Base-by-base conservation (phyloP, 2,888 invertebrate species). In the Hyposoter didymator region DNA sequence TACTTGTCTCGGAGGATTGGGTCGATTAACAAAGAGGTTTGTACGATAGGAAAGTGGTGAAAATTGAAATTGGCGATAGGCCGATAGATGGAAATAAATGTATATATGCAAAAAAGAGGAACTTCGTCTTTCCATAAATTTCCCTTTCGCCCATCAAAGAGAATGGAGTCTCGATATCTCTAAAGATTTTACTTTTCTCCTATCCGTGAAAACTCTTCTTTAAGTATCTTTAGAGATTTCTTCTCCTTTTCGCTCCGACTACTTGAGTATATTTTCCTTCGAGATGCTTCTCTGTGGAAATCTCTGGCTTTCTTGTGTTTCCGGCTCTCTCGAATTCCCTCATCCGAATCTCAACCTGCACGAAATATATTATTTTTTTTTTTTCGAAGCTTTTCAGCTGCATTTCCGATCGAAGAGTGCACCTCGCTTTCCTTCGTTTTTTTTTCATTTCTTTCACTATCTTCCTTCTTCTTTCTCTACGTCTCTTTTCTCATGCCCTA, bases 81-180 rank as follows among this genome's bases (percentile, higher is more conserved):
- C 43, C 67, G 82, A 32, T 84, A 59, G n/a, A 70, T 39, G 59
- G 22, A 22, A 83, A 83, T 39, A 85, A 85, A 88, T 87, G 86
- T 85, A 86, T 89, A 75, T 74, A 74, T 78, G 69, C 70, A 62
- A 55, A 78, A 64, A 43, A 2, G 39, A 72, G 55, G 66, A 55
- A 67, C 17, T 7, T 55, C 22, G 35, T n/a, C 19, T 55, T 72
- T 22, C 32, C 55, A 28, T 5, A 4, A 59, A 59, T 28, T 59
- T 69, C 80, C 80, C 72, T 64, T 76, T 80, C 74, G 39, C 76
- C 49, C 28, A 67, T 76, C 80, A 69, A 74, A 78, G 73, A 74
- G 49, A 67, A 74, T 52, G 47, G 55, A 12, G 19, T 52, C 52
- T 59, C 70, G 82, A 76, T 75, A 70, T 74, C 69, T 69, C 32